Conservation (phyloP, 2,797 vertebrate genomes). For the Fistularia tabacaria region DNA sequence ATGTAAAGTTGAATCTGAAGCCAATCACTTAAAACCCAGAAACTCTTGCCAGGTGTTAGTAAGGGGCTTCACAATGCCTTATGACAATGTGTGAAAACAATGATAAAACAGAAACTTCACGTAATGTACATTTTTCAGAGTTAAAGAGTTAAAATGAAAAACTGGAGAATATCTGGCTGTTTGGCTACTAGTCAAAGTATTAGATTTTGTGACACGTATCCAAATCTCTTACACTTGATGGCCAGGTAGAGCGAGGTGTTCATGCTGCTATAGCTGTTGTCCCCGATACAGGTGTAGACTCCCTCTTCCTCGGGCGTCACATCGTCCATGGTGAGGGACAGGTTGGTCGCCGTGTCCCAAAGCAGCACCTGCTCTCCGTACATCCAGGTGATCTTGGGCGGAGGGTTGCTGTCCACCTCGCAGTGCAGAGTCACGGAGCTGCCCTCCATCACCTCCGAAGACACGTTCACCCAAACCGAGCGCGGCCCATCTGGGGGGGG, state of each 20-base stretch:
- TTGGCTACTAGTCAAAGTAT: too few species aligned
- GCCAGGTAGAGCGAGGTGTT: constrained; percentile 85
- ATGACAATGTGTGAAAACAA: too few species aligned
- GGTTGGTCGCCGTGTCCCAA: constrained; percentile 77
- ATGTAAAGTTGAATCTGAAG: too few species aligned
- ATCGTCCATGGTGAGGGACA: constrained; percentile 77
- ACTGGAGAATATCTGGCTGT: too few species aligned
- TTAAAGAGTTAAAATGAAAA: too few species aligned
- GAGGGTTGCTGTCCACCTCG: constrained; percentile 86
- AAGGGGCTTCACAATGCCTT: too few species aligned
- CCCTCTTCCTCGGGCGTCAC: constrained; percentile 79
- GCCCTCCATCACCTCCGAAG: constrained; percentile 85
- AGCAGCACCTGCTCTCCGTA: constrained; percentile 76
- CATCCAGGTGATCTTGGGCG: constrained; percentile 80
- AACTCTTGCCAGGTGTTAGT: too few species aligned
- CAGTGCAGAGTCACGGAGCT: constrained; percentile 82
- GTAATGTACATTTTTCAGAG: too few species aligned
- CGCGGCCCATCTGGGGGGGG: constrained; percentile 76
- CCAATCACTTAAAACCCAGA: too few species aligned
- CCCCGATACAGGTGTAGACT: constrained; percentile 83
- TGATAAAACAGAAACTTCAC: too few species aligned
- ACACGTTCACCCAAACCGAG: constrained; percentile 85
- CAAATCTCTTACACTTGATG: constrained; percentile 81
- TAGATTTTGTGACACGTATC: too few species aligned
- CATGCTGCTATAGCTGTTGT: constrained; percentile 83